These are phyloP conservation scores for Ceyx margarethae DNA, from an alignment of 2,113 vertebrate species.

Conservation along the genomic window DNA sequence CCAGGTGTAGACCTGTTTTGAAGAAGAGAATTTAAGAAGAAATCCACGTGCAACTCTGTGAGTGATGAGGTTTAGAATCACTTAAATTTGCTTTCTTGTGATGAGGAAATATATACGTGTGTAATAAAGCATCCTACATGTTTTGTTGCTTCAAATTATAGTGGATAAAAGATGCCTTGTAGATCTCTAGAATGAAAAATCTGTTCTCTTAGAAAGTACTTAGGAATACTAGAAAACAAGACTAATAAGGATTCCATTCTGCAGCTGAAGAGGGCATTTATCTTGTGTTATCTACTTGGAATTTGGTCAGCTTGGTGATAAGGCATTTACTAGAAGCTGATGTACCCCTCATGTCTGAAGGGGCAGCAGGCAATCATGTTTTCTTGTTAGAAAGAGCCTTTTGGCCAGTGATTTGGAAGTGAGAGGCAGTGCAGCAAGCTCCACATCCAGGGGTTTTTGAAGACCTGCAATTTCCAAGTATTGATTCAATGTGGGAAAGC, in stretches of 20 bases:
- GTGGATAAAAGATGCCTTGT: background rate
- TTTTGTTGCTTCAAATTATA: background rate
- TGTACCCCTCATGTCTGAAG: background rate
- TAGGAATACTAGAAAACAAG: background rate
- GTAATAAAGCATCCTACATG: background rate
- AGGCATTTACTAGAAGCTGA: background rate
- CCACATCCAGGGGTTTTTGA: rapidly evolving
- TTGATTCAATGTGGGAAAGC: background rate
- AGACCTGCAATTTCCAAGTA: background rate
- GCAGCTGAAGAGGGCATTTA: background rate
- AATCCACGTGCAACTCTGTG: background rate
- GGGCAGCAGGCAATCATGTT: background rate
- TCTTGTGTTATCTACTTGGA: background rate
- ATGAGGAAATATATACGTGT: background rate
- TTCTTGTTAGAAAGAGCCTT: background rate
- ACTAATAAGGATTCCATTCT: background rate
- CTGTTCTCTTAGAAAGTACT: background rate
- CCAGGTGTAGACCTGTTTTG: background rate
- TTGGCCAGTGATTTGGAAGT: background rate
- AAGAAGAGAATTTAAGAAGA: background rate
- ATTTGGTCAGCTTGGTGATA: background rate
- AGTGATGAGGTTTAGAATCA: background rate
- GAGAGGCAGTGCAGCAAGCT: background rate
- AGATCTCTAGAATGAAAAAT: background rate
- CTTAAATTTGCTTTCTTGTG: background rate